Base-by-base conservation (phyloP, 2,797 vertebrate genomes). In the Poeciliopsis turneri region DNA sequence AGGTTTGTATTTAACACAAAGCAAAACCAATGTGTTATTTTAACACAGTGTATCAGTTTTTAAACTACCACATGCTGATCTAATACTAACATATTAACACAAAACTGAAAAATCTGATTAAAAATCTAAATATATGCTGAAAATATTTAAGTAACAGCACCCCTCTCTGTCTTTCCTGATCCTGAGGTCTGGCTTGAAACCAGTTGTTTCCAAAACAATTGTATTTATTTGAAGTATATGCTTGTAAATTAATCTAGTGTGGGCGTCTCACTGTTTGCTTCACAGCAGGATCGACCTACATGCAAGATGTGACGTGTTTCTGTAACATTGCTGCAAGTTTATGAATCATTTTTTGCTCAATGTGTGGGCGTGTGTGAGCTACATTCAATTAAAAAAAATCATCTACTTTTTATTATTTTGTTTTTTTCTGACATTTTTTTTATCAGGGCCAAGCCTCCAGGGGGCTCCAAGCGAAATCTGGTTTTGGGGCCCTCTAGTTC, bases 161-260 rank as follows among this genome's bases (percentile, higher is more conserved):
- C 23, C 13, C 9, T n/a, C 12, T 64, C 12, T 33, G 15, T 46
- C 2, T 69, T 77, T 3, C 33, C 8, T 79, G n/a, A 76, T 78
- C 69, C 15, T 49, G 3, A 18, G 0, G 25, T 72, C 36, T 71
- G 16, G 46, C 74, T 64, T 15, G 6, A 70, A 74, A 61, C 66
- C 46, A 53, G 0, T 18, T 36, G 12, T 78, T 77, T 51, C 43
- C 11, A 72, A 69, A 70, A 71, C 66, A 43, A 69, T 39, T 49
- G 39, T 1, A 6, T 66, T 72, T 66, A 33, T 61, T 78, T 41
- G 74, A 57, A 70, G 2, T 11, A 9, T 61, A 61, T 9, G 11
- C 51, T 39, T 43, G 12, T 79, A 18, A 75, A 74, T 72, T 76
- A 78, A 78, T 77, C 46, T 36, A 30, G 36, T 45, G 75, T 77